Percentiles rank a stretch among this genome's conserved stretches.
Evolutionary conservation across 2,797 vertebrate genomes (phyloP).

Genomic region (Acanthornis magna): DNA sequence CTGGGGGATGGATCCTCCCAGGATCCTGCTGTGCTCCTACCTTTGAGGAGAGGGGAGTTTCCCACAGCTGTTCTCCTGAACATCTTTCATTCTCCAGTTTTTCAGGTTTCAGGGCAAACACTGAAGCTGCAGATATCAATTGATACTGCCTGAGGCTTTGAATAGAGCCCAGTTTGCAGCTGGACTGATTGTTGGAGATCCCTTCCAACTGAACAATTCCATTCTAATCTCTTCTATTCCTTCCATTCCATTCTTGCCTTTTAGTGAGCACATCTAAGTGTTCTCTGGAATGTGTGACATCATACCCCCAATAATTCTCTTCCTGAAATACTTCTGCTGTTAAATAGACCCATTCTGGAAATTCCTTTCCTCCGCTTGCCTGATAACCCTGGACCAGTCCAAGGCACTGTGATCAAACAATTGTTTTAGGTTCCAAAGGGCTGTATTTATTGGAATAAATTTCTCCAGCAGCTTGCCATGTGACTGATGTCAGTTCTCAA

Average conservation of each 20-base stretch:
- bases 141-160: neutral
- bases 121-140: neutral
- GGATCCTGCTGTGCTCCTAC: rapidly evolving
- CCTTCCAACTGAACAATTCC: neutral
- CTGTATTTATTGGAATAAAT: neutral
- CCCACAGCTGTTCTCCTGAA: neutral
- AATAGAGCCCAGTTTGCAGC: neutral
- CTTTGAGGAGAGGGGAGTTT: neutral
- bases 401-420: neutral
- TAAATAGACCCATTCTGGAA: neutral
- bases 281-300: neutral
- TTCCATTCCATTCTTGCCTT: neutral
- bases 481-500: neutral
- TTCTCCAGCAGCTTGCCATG: neutral
- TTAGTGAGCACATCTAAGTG: neutral
- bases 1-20: neutral
- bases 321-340: neutral
- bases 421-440: neutral
- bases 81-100: neutral
- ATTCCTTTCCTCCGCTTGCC: neutral
- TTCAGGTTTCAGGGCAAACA: neutral
- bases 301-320: neutral
- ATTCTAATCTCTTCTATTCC: neutral
- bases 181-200: neutral
- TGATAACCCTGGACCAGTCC: neutral